Evolutionary conservation across 1,140 invertebrate genomes (phyloP).

Genomic region (Drosophila chauvacae): DNA sequence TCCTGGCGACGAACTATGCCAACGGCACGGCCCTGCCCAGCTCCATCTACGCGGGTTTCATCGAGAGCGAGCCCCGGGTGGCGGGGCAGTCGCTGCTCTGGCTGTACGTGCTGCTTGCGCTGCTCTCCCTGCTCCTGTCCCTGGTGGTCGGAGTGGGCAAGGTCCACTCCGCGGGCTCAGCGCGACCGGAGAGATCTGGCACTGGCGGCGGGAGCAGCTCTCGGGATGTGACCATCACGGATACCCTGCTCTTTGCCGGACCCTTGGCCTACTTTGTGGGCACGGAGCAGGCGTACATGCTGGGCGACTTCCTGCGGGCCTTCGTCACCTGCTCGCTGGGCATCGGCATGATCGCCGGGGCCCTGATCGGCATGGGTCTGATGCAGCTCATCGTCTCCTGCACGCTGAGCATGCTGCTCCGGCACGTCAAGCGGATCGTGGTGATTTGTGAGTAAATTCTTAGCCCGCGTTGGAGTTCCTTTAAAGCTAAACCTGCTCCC

Average conservation of each 20-base stretch:
- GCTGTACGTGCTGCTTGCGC: conserved; percentile 86
- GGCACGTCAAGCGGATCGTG: conserved; percentile 87
- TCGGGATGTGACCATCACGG: conserved; percentile 69
- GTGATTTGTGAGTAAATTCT: conserved; percentile 85
- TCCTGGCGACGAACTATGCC: conserved; percentile 21
- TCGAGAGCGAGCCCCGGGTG: conserved; percentile 53
- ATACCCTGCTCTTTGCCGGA: conserved; percentile 87
- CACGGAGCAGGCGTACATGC: conserved; percentile 89
- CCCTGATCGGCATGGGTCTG: conserved; percentile 87
- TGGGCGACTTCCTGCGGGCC: conserved; percentile 87
- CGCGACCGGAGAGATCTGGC: conserved; percentile 37
- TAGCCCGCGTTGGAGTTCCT: rapidly evolving
- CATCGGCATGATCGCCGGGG: conserved; percentile 86
- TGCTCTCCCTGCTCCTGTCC: conserved; percentile 86
- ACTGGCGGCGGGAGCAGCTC: not conserved
- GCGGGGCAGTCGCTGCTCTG: conserved; percentile 86
- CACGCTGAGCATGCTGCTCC: conserved; percentile 88
- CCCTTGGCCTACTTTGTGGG: conserved; percentile 89
- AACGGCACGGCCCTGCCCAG: conserved; percentile 26
- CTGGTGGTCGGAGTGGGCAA: conserved; percentile 80
- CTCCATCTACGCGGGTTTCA: conserved; percentile 69
- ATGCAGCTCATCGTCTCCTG: conserved; percentile 88
- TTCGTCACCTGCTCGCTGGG: conserved; percentile 87
- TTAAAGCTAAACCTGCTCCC: not conserved
- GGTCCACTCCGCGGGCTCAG: conserved; percentile 63